phyloP scores from a whole-genome alignment of 2,888 invertebrate genomes.

The Sphecodes monilicornis region DNA sequence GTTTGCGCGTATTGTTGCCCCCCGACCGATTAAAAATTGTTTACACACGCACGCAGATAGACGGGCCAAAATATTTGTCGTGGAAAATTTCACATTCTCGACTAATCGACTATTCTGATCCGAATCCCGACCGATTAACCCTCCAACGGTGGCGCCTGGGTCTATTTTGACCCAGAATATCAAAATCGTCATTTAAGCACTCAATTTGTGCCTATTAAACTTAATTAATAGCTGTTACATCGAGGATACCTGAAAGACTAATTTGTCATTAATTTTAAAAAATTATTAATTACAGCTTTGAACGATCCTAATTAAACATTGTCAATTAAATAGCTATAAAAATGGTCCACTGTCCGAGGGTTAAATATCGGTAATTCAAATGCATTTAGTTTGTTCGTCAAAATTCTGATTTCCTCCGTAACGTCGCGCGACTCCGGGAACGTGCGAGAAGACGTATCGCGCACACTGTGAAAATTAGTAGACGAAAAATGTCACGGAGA shows the following conservation, averaged over 20 bases:
- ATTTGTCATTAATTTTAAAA: no score
- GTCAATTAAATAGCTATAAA: no score
- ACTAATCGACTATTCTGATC: neutral
- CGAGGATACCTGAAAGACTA: no score
- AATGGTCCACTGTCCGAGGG: no score
- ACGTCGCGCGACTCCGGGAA: neutral
- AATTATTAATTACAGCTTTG: no score
- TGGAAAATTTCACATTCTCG: neutral
- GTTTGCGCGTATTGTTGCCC: no score
- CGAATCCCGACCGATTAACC: neutral
- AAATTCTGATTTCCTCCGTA: neutral
- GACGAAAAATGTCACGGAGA: neutral
- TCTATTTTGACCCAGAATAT: no score
- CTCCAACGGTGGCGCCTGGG: no score
- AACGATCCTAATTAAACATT: no score
- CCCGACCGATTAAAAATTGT: neutral
- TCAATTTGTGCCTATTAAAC: no score
- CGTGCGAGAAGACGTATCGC: neutral
- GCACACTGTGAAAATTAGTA: neutral
- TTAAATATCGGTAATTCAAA: neutral
- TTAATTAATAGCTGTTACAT: no score
- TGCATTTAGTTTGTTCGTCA: neutral
- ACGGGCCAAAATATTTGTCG: constrained; percentile 21
- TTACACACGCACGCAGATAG: neutral
- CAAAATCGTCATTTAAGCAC: no score